A percentile compares a stretch with the other conserved stretches of the same genome.
phyloP scores from a whole-genome alignment of 2,888 invertebrate species.

The Limenitis camilla region DNA sequence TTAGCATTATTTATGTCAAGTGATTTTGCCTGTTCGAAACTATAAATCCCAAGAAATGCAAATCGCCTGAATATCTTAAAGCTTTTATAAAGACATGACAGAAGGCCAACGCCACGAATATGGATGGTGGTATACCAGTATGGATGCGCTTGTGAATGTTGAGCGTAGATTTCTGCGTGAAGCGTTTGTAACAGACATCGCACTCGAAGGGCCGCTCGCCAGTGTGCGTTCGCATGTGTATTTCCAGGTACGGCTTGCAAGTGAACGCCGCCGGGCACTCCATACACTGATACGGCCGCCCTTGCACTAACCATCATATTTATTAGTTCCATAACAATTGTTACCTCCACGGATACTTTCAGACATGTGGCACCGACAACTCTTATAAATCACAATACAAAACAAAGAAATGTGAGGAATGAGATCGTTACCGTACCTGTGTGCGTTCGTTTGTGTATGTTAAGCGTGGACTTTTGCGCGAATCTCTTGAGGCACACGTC shows the following conservation, averaged over 20 bases:
- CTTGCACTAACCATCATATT: constrained; percentile 57
- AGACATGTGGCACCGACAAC: constrained; percentile 70
- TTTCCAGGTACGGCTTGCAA: constrained; percentile 77
- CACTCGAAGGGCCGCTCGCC: constrained; percentile 75
- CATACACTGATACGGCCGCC: constrained; percentile 73
- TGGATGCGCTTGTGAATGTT: constrained; percentile 76
- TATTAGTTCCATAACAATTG: constrained; percentile 20
- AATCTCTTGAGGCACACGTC: constrained; percentile 85
- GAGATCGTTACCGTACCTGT: constrained; percentile 60
- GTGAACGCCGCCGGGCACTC: constrained; percentile 76
- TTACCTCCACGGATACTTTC: constrained; percentile 10
- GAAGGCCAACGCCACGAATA: constrained; percentile 4
- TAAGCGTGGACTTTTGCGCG: constrained; percentile 87
- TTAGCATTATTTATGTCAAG: too few species aligned
- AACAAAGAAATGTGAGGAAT: constrained; percentile 11
- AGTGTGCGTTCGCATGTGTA: constrained; percentile 77
- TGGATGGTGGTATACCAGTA: constrained; percentile 53
- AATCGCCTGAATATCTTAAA: constrained; percentile 15
- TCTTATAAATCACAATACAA: constrained; percentile 22
- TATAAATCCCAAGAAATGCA: constrained; percentile 4
- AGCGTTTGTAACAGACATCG: constrained; percentile 74
- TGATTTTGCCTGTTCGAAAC: too few species aligned
- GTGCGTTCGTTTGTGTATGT: constrained; percentile 87
- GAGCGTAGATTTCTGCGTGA: constrained; percentile 75
- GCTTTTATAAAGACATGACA: constrained; percentile 14